Evolutionary conservation across 2,797 vertebrate species (phyloP), one percentile per base, ranked within the genome.

Genomic region (Characodon lateralis): DNA sequence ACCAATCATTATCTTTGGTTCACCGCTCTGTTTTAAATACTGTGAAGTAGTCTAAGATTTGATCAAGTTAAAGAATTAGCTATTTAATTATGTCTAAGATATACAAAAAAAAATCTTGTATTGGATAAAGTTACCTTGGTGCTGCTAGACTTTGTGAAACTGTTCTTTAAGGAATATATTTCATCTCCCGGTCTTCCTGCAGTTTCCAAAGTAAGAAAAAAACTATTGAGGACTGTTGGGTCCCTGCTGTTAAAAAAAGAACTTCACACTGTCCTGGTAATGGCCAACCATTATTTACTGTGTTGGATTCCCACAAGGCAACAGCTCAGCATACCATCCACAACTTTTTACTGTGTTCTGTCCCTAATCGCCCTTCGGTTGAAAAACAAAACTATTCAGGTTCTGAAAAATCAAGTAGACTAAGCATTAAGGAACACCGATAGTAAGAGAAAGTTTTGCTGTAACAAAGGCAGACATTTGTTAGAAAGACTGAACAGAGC

Each of bases 381-480:
- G 73, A 88, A 71, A 53, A 87, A 66, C 74, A 83, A 85, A 91
- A 91, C 92, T 78, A 92, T 92, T 92, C 79, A 90, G 80, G 75
- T 46, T 48, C 58, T 88, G 87, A 88, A 86, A 89, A 85, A 90
- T 80, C 71, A 73, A 71, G 72, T 72, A 53, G 72, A 39, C 18
- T 26, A 51, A 88, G 80, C 81, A 71, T 66, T 26, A 71, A 80
- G 83, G 73, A 78, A 75, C 79, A 75, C 16, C 51, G 65, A 77
- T 76, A 85, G 68, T 63, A 61, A 68, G 69, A 76, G 76, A 78
- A 89, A 84, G 79, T 80, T 85, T 79, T 85, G 39, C 35, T 22
- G 26, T 85, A 69, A 85, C 74, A 75, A 83, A 79, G 83, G 69
- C 78, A 43, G 78, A 82, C 77, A 85, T 82, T 86, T 73, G 83